phyloP scores from a whole-genome alignment of 1,140 invertebrate species.

The Drosophila burlai region DNA sequence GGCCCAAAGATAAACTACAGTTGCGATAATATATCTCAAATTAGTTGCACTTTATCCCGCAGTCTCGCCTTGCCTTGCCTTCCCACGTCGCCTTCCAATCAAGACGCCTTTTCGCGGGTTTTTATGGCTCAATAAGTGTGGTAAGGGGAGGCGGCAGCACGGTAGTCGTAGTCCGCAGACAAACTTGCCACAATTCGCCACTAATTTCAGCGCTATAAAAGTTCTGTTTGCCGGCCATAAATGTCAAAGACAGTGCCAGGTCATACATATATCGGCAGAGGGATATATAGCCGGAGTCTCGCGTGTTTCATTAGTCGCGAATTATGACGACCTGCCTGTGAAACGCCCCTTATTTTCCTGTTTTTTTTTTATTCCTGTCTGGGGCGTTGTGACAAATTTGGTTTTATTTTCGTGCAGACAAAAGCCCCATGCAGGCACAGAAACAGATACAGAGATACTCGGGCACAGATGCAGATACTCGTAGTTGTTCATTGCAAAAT shows the following conservation, averaged over 20 bases:
- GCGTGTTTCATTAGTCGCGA: slow-evolving; percentile 79
- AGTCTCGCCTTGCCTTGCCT: slow-evolving; percentile 32
- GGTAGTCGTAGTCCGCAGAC: slow-evolving; percentile 44
- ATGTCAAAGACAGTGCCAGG: slow-evolving; percentile 67
- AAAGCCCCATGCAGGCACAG: slow-evolving; percentile 43
- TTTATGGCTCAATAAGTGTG: slow-evolving; percentile 73
- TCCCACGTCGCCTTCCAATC: slow-evolving; percentile 71
- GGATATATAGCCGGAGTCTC: slow-evolving; percentile 10
- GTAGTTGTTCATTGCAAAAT: slow-evolving; percentile 38
- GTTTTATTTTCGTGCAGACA: slow-evolving; percentile 77
- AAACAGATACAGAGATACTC: slow-evolving; percentile 9
- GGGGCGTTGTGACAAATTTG: slow-evolving; percentile 71
- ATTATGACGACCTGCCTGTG: slow-evolving; percentile 59
- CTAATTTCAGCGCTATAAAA: slow-evolving; percentile 79
- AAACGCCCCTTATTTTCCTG: background rate
- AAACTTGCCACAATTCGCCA: slow-evolving; percentile 60
- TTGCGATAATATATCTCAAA: slow-evolving; percentile 61
- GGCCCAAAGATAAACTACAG: slow-evolving; percentile 68
- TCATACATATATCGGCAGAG: slow-evolving; percentile 34
- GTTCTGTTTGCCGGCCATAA: slow-evolving; percentile 77
- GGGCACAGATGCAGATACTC: slow-evolving; percentile 19
- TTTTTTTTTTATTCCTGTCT: slow-evolving; percentile 13
- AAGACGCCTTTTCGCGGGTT: slow-evolving; percentile 56
- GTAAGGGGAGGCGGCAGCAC: background rate
- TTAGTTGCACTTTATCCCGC: slow-evolving; percentile 67